Evolutionary conservation across 2,888 invertebrate genomes (phyloP), one percentile per base, ranked within the genome.

Genomic region (Hypselothyrea guttata): DNA sequence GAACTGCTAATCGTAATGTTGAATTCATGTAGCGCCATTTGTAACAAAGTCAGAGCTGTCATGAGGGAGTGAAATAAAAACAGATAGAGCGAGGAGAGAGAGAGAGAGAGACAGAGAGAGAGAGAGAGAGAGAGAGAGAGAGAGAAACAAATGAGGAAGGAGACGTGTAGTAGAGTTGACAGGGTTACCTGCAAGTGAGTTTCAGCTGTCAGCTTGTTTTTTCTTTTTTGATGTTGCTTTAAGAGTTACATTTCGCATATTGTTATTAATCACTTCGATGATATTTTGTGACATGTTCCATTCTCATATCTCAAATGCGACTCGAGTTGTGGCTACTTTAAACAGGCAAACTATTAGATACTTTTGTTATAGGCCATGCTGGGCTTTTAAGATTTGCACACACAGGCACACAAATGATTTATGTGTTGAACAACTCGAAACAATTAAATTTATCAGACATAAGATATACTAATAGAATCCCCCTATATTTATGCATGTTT

Each of bases 1-100:
- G 18, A 18, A 22, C 22, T 22, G 22, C 37, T 53, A 62, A 61
- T 63, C 73, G 86, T 81, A 84, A 82, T 86, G 86, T 77, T 67
- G 65, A 84, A 71, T 77, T 77, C 84, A 68, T 83, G 86, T 83
- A 64, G 57, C 75, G 82, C 82, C 86, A 83, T 83, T 83, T 83
- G 82, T 86, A 79, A 74, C 60, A 57, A 53, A 51, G 68, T 63
- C 64, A 61, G 53, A 63, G 38, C 47, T 69, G 68, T 69, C 66
- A 56, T 51, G 22, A 22, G 33, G 37, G 33, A 4, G 15, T 7
- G 3, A 7, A 9, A 27, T 11, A 28, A 22, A 7, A 37, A 31
- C 13, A 31, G 38, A n/a, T n/a, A n/a, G n/a, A n/a, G n/a, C n/a
- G n/a, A n/a, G n/a, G n/a, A 22, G 2, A 22, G 5, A 22, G 22